Conservation (phyloP, 2,797 vertebrate species). For the Avahi laniger region DNA sequence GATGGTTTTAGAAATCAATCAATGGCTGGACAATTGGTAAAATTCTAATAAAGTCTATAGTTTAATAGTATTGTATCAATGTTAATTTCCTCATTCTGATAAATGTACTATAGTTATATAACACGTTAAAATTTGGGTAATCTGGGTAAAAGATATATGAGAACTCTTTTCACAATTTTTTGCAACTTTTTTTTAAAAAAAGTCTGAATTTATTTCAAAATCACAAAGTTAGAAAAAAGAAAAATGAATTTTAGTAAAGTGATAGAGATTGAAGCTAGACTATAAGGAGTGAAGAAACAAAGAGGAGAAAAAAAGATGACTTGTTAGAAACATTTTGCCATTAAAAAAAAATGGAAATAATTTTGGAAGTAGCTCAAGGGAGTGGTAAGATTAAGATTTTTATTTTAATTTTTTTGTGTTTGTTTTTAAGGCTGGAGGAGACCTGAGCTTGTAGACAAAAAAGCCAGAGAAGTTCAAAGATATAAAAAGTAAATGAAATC, state of each 20-base stretch:
- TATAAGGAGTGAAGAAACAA: not conserved
- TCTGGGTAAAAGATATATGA: not conserved
- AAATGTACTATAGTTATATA: not conserved
- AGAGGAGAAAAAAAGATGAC: not conserved
- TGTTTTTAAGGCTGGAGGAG: not conserved
- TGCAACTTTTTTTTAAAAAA: not conserved
- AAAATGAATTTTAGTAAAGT: not conserved
- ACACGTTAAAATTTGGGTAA: not conserved
- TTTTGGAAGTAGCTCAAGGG: not conserved
- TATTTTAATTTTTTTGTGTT: not conserved
- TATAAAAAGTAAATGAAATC: not conserved
- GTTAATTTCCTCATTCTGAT: slow-evolving; percentile 4
- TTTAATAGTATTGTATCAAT: not conserved
- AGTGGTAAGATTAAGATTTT: not conserved
- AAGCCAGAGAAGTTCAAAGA: not conserved
- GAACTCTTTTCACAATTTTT: not conserved
- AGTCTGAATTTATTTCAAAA: slow-evolving; percentile 27
- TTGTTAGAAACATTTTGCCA: not conserved
- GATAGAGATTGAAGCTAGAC: not conserved
- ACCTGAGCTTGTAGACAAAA: not conserved
- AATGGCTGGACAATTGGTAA: not conserved
- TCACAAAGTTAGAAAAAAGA: not conserved
- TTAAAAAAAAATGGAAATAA: slow-evolving; percentile 3
- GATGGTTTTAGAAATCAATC: not conserved
- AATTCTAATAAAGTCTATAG: not conserved